Conservation (phyloP, 2,888 invertebrate genomes). For the Drosophila seclusa region DNA sequence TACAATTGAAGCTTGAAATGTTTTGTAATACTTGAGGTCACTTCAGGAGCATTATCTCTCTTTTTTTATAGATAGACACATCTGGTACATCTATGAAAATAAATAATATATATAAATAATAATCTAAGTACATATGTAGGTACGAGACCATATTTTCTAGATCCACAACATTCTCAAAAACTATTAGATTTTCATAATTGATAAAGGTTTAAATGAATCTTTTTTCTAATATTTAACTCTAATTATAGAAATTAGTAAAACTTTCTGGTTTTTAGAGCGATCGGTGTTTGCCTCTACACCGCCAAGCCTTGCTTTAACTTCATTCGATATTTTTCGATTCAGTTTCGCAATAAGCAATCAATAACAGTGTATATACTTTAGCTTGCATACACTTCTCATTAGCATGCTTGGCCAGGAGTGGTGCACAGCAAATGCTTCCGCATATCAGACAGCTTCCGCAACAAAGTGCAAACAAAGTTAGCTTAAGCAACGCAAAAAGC, state of each 20-base stretch:
- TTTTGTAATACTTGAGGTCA: neutral
- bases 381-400: constrained; percentile 22
- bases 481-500: constrained; percentile 27
- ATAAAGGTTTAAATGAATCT: neutral
- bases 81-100: neutral
- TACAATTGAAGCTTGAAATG: neutral
- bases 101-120: neutral
- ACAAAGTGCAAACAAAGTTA: constrained; percentile 53
- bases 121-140: neutral
- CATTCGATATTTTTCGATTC: neutral
- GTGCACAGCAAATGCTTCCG: constrained; percentile 13
- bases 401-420: constrained; percentile 19
- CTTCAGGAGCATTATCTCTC: neutral
- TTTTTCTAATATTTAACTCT: neutral
- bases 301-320: neutral
- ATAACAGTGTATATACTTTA: neutral
- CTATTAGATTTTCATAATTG: neutral
- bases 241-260: neutral
- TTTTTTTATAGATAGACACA: neutral
- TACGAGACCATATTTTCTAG: neutral
- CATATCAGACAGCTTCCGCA: constrained; percentile 48
- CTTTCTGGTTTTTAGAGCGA: neutral
- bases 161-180: neutral
- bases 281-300: neutral
- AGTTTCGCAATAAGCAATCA: neutral